These are phyloP conservation scores for Halocaridina rubra DNA, from an alignment of 2,888 invertebrate species.

Conservation along the genomic window DNA sequence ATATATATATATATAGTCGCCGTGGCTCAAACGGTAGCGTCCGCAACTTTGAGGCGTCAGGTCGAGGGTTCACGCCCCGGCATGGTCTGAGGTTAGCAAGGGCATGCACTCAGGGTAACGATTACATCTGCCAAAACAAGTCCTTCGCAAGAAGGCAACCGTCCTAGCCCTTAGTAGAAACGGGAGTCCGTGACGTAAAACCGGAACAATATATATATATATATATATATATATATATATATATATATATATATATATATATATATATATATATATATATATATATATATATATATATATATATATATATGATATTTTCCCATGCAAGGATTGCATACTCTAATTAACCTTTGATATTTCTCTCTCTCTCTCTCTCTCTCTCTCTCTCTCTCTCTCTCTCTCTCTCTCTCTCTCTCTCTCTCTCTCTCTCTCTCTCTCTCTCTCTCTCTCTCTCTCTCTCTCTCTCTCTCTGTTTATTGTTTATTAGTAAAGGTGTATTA, in stretches of 20 bases:
- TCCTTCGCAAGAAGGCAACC: too few species aligned
- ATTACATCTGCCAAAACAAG: too few species aligned
- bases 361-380: not conserved
- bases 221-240: not conserved
- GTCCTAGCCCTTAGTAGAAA: too few species aligned
- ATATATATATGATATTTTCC: not conserved
- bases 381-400: not conserved
- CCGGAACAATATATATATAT: too few species aligned
- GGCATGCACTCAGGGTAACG: too few species aligned
- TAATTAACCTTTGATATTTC: not conserved
- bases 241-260: not conserved
- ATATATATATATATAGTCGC: too few species aligned
- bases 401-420: not conserved
- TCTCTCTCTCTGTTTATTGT: conserved; percentile 30
- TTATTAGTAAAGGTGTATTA: too few species aligned
- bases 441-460: conserved; percentile 21
- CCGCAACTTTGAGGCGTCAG: too few species aligned
- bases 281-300: not conserved
- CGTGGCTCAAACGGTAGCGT: too few species aligned
- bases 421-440: not conserved
- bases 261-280: not conserved
- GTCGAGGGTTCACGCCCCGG: too few species aligned
- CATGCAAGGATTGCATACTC: not conserved
- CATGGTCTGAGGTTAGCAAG: too few species aligned
- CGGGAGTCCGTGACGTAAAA: too few species aligned